Evolutionary conservation across 2,113 vertebrate species (phyloP).

Genomic region (Pachypanchax playfairii): DNA sequence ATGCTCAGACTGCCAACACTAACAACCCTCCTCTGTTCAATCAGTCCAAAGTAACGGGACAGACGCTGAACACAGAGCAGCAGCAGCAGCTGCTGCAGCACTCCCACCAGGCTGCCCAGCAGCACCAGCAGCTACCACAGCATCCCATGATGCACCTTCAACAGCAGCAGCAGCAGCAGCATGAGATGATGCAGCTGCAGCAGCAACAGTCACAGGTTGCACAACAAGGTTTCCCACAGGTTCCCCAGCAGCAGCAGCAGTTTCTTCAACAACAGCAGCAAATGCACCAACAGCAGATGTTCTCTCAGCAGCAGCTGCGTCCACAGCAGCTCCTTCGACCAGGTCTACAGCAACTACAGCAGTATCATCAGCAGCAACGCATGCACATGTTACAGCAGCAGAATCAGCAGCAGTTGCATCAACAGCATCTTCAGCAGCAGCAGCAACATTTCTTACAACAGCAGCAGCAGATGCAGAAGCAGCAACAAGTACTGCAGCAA

Average conservation of each 20-base stretch:
- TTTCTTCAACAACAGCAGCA: slow-evolving; percentile 77
- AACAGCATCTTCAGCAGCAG: slow-evolving; percentile 78
- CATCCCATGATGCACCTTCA: slow-evolving; percentile 83
- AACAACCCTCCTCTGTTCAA: slow-evolving; percentile 77
- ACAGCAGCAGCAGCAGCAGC: slow-evolving; percentile 62
- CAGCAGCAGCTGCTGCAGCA: slow-evolving; percentile 84
- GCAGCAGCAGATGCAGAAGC: slow-evolving; percentile 80
- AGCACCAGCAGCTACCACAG: slow-evolving; percentile 62
- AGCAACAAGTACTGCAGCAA: slow-evolving; percentile 70
- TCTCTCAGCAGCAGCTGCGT: slow-evolving; percentile 79
- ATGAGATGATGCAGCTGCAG: slow-evolving; percentile 45
- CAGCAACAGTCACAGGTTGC: slow-evolving; percentile 61
- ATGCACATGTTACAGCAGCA: slow-evolving; percentile 79
- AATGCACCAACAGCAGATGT: slow-evolving; percentile 79
- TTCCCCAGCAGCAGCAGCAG: slow-evolving; percentile 63
- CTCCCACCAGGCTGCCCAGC: slow-evolving; percentile 83
- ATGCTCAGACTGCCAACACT: slow-evolving; percentile 78
- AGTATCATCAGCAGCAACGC: slow-evolving; percentile 74
- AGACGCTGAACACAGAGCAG: slow-evolving; percentile 79
- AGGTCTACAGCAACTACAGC: slow-evolving; percentile 80
- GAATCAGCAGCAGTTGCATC: slow-evolving; percentile 78
- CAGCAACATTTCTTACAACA: slow-evolving; percentile 66
- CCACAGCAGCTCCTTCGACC: slow-evolving; percentile 72
- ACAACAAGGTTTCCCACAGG: slow-evolving; percentile 34
- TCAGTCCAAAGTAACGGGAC: slow-evolving; percentile 63